A percentile compares a stretch with the other conserved stretches of the same genome.
Evolutionary conservation across 2,113 vertebrate genomes (phyloP).

Genomic region (Pavo muticus): DNA sequence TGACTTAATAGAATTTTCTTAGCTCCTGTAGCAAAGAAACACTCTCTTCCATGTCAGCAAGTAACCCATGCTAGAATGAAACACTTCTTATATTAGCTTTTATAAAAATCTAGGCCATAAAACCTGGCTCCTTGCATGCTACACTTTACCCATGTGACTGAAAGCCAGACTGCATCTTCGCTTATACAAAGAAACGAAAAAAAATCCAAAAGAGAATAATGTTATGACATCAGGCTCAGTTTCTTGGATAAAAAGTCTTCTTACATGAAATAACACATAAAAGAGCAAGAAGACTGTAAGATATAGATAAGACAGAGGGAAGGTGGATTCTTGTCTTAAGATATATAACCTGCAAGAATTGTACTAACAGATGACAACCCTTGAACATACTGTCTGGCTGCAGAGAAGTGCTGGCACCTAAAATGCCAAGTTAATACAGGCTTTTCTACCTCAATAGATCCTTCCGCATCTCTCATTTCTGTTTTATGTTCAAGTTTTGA

Average conservation of each 20-base stretch:
- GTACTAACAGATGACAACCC: not conserved
- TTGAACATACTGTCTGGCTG: not conserved
- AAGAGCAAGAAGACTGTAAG: not conserved
- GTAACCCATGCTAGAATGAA: not conserved
- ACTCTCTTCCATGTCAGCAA: not conserved
- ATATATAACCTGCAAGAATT: not conserved
- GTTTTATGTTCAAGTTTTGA: not conserved
- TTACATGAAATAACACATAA: not conserved
- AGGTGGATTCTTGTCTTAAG: not conserved
- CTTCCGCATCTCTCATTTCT: not conserved
- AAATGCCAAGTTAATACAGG: not conserved
- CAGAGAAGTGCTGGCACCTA: not conserved
- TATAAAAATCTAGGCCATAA: not conserved
- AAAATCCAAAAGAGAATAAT: not conserved
- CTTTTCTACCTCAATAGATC: not conserved
- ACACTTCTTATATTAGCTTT: not conserved
- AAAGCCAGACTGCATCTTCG: not conserved
- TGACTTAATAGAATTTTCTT: not conserved
- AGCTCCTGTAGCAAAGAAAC: not conserved
- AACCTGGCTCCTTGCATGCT: not conserved
- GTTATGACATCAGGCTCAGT: not conserved
- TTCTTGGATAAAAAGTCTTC: not conserved
- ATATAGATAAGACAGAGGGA: not conserved
- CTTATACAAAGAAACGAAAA: not conserved
- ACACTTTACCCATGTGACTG: not conserved